A percentile compares a stretch with the other conserved stretches of the same genome.
Conservation (phyloP, 2,797 vertebrate species). For the Tiaroga cobitis region DNA sequence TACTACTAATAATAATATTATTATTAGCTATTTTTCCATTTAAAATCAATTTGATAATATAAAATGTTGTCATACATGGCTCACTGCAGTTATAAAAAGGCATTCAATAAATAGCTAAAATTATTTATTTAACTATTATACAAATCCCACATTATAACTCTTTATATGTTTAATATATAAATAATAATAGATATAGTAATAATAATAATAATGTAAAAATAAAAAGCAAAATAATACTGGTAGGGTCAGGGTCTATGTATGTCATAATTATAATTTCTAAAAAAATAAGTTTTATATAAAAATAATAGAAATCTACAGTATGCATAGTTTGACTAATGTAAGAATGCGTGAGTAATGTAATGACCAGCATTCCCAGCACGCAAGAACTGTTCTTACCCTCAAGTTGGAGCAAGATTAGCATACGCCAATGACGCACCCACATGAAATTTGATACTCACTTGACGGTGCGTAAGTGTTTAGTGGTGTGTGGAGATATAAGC, state of each 20-base stretch:
- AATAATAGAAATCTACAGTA: not conserved
- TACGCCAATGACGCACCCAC: not conserved
- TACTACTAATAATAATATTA: too few relatives aligned
- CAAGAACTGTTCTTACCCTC: not conserved
- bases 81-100: not conserved
- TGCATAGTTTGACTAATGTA: not conserved
- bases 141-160: not conserved
- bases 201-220: not conserved
- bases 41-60: not conserved
- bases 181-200: not conserved
- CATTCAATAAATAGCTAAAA: not conserved
- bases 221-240: not conserved
- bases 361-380: not conserved
- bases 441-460: constrained; percentile 76
- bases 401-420: not conserved
- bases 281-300: not conserved
- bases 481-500: constrained; percentile 83
- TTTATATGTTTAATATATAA: not conserved
- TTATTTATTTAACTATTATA: not conserved
- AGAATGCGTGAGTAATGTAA: not conserved
- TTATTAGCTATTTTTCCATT: not conserved
- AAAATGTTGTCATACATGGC: not conserved
- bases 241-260: not conserved
- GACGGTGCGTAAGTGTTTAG: constrained; percentile 75
- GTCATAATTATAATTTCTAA: not conserved